These are phyloP conservation scores for Caenorhabditis brenneri DNA, from an alignment of 1,140 invertebrate species.

Conservation along the genomic window DNA sequence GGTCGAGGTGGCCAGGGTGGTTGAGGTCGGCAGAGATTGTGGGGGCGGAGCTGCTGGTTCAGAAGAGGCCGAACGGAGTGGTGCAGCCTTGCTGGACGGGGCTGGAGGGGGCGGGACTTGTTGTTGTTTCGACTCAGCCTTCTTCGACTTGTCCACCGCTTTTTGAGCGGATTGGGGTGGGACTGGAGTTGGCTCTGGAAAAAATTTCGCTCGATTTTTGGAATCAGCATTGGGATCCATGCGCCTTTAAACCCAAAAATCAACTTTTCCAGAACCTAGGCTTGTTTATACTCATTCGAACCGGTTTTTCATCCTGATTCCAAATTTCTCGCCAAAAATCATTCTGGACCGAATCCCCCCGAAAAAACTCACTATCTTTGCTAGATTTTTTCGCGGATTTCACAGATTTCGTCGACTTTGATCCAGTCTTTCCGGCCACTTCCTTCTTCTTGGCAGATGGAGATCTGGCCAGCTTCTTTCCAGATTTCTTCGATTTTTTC, in stretches of 20 bases:
- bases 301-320: no score
- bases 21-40: neutral
- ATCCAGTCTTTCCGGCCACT: neutral
- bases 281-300: no score
- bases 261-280: no score
- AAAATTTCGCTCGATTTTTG: no score
- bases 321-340: no score
- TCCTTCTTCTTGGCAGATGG: neutral
- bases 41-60: neutral
- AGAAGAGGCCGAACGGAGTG: neutral
- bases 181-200: no score
- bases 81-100: neutral
- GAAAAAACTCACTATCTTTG: slow-evolving; percentile 15
- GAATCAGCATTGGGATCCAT: no score
- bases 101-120: neutral
- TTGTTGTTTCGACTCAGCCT: neutral
- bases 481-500: neutral
- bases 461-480: neutral
- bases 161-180: no score
- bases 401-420: neutral
- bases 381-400: neutral
- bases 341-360: no score
- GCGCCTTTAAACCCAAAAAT: no score
- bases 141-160: neutral
- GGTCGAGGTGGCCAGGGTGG: neutral